phyloP scores from a whole-genome alignment of 2,888 invertebrate genomes.

The Pandemis heparana region DNA sequence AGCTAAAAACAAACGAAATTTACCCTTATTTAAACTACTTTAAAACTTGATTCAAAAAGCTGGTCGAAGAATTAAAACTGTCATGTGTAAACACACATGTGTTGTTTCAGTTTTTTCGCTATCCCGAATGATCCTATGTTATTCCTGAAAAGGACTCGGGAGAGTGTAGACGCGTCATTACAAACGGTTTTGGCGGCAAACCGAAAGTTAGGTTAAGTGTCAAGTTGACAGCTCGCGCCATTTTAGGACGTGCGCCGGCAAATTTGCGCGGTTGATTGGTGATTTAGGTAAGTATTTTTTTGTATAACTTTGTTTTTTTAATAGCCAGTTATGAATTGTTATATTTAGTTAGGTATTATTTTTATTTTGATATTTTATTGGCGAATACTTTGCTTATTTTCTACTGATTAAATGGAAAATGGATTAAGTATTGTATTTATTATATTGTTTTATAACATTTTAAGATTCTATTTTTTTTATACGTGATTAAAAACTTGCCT shows the following conservation, averaged over 20 bases:
- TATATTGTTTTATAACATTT: too few relatives aligned
- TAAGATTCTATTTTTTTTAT: too few relatives aligned
- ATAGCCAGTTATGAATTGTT: too few relatives aligned
- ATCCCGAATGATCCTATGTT: constrained; percentile 69
- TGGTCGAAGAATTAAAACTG: constrained; percentile 40
- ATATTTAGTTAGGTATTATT: neutral
- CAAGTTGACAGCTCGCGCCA: constrained; percentile 70
- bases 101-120: constrained; percentile 66
- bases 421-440: too few relatives aligned
- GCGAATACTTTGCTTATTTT: too few relatives aligned
- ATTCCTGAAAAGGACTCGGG: constrained; percentile 67
- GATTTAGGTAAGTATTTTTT: constrained; percentile 33
- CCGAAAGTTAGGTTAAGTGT: constrained; percentile 63
- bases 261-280: constrained; percentile 35
- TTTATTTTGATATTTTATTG: neutral
- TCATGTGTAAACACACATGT: constrained; percentile 51
- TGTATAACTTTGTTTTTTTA: too few relatives aligned
- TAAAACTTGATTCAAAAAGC: neutral
- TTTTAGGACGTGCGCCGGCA: constrained; percentile 56
- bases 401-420: too few relatives aligned
- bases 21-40: constrained; percentile 24
- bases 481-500: too few relatives aligned
- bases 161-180: constrained; percentile 62
- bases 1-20: constrained; percentile 31
- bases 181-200: constrained; percentile 23